These are phyloP conservation scores for Eudyptes chrysolophus DNA, from an alignment of 2,113 vertebrate genomes.

Conservation along the genomic window DNA sequence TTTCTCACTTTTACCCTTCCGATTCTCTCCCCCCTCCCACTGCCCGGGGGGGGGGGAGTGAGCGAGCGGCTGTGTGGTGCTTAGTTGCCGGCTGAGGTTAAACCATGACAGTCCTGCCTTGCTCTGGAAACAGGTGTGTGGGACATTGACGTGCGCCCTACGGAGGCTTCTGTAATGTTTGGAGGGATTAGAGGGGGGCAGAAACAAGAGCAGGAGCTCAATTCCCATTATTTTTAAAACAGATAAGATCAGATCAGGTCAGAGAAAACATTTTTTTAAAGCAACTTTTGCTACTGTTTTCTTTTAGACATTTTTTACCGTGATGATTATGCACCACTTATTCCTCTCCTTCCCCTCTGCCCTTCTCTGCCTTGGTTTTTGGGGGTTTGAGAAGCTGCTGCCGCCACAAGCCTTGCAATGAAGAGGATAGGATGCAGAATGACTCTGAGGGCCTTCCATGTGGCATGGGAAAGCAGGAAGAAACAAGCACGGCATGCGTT, in stretches of 20 bases:
- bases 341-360: not conserved
- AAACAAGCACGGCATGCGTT: not conserved
- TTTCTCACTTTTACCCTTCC: too few species aligned
- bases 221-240: not conserved
- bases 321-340: not conserved
- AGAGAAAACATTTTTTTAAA: not conserved
- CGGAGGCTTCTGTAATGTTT: not conserved
- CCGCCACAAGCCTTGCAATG: not conserved
- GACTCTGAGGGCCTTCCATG: not conserved
- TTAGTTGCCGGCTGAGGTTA: too few species aligned
- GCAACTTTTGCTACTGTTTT: not conserved
- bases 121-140: not conserved
- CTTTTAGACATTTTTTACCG: not conserved
- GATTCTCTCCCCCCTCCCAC: too few species aligned
- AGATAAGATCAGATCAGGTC: not conserved
- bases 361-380: not conserved
- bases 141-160: fast-evolving
- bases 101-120: not conserved
- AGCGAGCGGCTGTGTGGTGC: too few species aligned
- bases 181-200: not conserved
- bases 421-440: not conserved
- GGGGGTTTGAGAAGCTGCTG: not conserved
- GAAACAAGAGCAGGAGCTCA: not conserved
- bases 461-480: not conserved
- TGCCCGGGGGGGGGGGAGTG: too few species aligned